Conservation (phyloP, 1,140 invertebrate genomes). For the Ceratosolen fusciceps region DNA sequence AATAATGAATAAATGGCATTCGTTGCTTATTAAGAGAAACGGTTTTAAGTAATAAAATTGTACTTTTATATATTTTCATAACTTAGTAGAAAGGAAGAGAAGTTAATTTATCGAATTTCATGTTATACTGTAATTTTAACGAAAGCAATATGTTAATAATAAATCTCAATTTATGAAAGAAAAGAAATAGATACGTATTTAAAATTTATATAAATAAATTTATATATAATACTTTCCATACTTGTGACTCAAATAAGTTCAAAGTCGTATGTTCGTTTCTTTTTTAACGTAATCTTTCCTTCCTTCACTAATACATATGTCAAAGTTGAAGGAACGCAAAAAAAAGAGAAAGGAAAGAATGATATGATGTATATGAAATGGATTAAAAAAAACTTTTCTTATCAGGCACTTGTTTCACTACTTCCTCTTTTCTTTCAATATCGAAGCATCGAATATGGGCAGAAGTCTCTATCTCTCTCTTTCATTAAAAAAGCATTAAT, state of each 20-base stretch:
- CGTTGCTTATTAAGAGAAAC: neutral
- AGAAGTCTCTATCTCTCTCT: neutral
- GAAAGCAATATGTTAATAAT: conserved; percentile 6
- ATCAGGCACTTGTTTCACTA: neutral
- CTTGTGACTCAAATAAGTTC: too few species aligned
- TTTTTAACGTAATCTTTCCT: too few species aligned
- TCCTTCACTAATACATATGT: neutral
- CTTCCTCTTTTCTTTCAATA: neutral
- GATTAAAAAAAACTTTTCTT: neutral
- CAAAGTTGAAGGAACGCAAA: neutral
- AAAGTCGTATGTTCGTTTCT: too few species aligned
- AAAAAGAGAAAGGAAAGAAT: neutral
- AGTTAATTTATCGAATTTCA: conserved; percentile 1
- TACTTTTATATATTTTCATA: neutral
- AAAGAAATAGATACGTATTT: neutral
- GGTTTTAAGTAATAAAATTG: neutral
- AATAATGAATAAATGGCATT: neutral
- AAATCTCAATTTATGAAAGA: neutral
- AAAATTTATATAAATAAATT: too few species aligned
- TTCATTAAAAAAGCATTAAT: too few species aligned
- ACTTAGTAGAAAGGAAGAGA: neutral
- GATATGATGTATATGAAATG: neutral
- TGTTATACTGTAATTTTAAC: neutral
- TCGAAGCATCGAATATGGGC: neutral
- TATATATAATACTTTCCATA: too few species aligned